Percentiles rank a stretch among this genome's conserved stretches.
phyloP scores from a whole-genome alignment of 2,113 vertebrate genomes.

The Oncorhynchus masou region DNA sequence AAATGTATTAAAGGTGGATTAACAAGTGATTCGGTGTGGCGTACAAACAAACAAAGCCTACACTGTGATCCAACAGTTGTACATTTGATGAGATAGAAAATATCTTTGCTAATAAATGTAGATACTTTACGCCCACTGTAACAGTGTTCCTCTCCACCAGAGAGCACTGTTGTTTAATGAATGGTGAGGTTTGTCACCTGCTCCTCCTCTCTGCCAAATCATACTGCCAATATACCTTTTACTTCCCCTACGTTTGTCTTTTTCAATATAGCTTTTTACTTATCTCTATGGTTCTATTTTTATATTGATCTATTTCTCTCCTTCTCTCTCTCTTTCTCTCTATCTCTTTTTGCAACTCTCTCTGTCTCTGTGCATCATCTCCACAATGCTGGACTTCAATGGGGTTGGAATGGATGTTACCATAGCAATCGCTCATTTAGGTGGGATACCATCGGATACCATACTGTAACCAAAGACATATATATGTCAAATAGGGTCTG shows the following conservation, averaged over 20 bases:
- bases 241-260: not conserved
- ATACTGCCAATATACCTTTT: no score
- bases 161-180: conserved; percentile 52
- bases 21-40: no score
- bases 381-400: conserved; percentile 60
- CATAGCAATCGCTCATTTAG: conserved; percentile 75
- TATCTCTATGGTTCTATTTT: not conserved
- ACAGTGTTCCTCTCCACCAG: not conserved
- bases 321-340: not conserved
- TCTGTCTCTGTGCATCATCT: not conserved
- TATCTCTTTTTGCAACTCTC: not conserved
- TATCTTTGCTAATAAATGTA: no score
- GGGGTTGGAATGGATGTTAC: conserved; percentile 72
- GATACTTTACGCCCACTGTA: conserved; percentile 16
- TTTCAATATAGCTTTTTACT: not conserved
- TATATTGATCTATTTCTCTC: not conserved
- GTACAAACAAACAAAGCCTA: no score
- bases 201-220: no score
- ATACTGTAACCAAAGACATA: conserved; percentile 61
- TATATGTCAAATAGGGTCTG: conserved; percentile 71
- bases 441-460: conserved; percentile 63
- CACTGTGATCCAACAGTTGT: no score
- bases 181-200: not conserved
- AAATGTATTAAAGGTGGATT: no score
- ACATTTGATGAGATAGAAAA: no score